phyloP scores from a whole-genome alignment of 2,797 vertebrate species.

The Chrosomus eos region DNA sequence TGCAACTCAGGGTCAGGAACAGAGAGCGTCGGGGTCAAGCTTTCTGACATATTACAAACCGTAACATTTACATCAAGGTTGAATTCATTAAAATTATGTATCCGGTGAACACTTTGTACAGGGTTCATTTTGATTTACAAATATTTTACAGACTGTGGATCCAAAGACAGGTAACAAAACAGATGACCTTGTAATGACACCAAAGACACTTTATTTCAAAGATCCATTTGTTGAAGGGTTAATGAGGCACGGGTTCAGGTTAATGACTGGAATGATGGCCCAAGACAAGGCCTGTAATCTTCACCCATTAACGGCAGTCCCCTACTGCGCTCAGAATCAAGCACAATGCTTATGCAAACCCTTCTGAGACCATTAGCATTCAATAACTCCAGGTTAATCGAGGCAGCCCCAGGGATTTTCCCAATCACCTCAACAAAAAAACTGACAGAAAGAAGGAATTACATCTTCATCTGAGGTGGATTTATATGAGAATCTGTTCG shows the following conservation, averaged over 20 bases:
- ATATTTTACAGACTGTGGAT: background rate
- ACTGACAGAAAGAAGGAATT: constrained; percentile 12
- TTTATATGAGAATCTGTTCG: background rate
- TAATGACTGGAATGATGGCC: constrained; percentile 60
- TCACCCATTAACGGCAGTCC: constrained; percentile 63
- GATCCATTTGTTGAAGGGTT: constrained; percentile 17
- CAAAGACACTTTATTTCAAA: constrained; percentile 18
- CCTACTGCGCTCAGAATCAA: constrained; percentile 49
- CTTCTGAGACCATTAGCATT: constrained; percentile 62
- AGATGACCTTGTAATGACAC: background rate
- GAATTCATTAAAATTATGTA: background rate
- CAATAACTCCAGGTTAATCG: constrained; percentile 27
- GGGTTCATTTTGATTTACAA: background rate
- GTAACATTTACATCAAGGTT: background rate
- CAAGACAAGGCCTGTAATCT: constrained; percentile 65
- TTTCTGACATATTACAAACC: constrained; percentile 29
- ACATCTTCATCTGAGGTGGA: background rate
- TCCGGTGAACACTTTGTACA: background rate
- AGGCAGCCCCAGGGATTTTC: background rate
- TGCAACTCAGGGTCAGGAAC: constrained; percentile 19
- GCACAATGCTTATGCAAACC: constrained; percentile 37
- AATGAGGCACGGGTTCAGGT: constrained; percentile 50
- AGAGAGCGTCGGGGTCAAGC: background rate
- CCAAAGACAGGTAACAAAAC: background rate
- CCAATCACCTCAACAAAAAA: constrained; percentile 12